phyloP scores from a whole-genome alignment of 2,888 invertebrate genomes.

The Trachelus stipa region DNA sequence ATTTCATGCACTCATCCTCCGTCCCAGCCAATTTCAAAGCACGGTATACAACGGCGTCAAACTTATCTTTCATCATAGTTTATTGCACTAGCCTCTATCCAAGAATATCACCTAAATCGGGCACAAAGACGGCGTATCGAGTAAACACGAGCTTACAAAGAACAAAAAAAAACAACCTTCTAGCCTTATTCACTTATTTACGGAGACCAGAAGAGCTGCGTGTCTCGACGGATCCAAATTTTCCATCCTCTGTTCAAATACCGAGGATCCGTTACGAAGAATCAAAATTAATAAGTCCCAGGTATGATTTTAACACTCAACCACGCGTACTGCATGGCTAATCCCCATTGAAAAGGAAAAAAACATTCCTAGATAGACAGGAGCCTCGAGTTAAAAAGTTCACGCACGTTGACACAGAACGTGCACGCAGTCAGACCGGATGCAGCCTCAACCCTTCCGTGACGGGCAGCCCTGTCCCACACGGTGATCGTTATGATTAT shows the following conservation, averaged over 20 bases:
- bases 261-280: not conserved
- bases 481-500: slow-evolving; percentile 1
- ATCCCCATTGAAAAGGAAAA: not conserved
- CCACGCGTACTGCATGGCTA: not conserved
- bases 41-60: not conserved
- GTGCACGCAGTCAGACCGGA: slow-evolving; percentile 31
- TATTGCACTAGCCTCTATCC: not conserved
- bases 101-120: not conserved
- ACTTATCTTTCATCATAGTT: not conserved
- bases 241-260: not conserved
- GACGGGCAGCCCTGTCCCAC: slow-evolving; percentile 22
- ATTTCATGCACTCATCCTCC: not conserved
- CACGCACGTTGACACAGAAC: slow-evolving; percentile 17
- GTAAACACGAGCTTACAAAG: not conserved
- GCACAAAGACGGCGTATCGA: not conserved
- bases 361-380: not conserved
- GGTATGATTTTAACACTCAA: not conserved
- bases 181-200: not conserved
- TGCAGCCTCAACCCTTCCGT: slow-evolving; percentile 40
- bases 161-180: not conserved
- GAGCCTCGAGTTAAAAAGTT: not conserved
- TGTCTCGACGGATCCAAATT: not conserved
- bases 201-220: not conserved
- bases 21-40: not conserved
- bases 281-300: not conserved